phyloP scores from a whole-genome alignment of 2,888 invertebrate species.

The Hydrotaea diabolus region DNA sequence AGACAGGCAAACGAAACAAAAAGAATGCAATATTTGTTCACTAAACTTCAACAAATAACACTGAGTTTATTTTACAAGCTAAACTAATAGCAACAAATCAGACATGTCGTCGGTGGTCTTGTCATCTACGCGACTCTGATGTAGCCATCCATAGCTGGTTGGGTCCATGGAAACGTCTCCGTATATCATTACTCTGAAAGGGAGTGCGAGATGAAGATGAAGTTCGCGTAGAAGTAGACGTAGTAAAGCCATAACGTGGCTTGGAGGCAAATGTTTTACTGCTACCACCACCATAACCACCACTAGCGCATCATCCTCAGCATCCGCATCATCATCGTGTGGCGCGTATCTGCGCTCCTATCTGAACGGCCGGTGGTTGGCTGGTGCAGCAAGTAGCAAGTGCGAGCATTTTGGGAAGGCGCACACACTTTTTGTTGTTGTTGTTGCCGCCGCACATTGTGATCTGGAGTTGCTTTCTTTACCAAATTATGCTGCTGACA shows the following conservation, averaged over 20 bases:
- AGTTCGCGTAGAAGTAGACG: not conserved
- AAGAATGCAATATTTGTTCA: constrained; percentile 17
- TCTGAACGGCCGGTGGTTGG: not conserved
- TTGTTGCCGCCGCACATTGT: constrained; percentile 52
- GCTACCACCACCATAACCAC: constrained; percentile 51
- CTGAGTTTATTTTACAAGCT: constrained; percentile 47
- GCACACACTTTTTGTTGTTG: constrained; percentile 33
- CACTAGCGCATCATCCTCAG: not conserved
- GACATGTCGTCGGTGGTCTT: constrained; percentile 70
- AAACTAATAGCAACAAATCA: constrained; percentile 68
- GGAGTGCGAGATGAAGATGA: constrained; percentile 7
- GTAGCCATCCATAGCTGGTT: not conserved
- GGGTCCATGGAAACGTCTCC: not conserved
- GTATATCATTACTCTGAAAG: constrained; percentile 34
- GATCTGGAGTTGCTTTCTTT: constrained; percentile 50
- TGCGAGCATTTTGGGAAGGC: constrained; percentile 42
- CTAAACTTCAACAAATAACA: constrained; percentile 49
- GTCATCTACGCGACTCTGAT: constrained; percentile 57
- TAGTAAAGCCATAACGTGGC: constrained; percentile 7
- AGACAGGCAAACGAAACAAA: not conserved
- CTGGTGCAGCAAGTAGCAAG: constrained; percentile 29
- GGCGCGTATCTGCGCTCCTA: not conserved
- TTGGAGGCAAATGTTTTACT: constrained; percentile 41
- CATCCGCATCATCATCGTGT: not conserved
- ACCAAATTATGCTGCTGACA: constrained; percentile 69